Conservation (phyloP, 2,888 invertebrate genomes). For the Phyllotreta striolata region DNA sequence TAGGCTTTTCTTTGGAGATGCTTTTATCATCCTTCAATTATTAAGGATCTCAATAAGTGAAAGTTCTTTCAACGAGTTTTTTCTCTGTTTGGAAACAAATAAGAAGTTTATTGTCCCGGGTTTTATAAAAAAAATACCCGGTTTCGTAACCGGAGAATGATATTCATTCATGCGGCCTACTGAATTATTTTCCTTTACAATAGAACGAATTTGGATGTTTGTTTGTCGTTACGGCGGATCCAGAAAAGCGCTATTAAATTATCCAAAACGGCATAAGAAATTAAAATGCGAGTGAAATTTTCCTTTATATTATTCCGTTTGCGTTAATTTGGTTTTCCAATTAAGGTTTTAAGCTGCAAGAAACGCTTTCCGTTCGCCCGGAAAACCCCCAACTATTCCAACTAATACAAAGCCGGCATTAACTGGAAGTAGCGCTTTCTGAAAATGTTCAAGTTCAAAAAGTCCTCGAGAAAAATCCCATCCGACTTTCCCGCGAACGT, state of each 20-base stretch:
- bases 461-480: constrained; percentile 30
- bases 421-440: constrained; percentile 19
- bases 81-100: constrained; percentile 24
- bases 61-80: constrained; percentile 21
- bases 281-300: neutral
- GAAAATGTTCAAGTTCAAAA: constrained; percentile 30
- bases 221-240: no score
- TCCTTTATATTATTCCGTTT: constrained; percentile 7
- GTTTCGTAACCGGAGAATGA: constrained; percentile 8
- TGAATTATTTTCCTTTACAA: constrained; percentile 1
- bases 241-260: no score
- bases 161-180: constrained; percentile 6
- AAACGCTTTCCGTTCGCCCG: constrained; percentile 20
- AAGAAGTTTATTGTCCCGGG: constrained; percentile 19
- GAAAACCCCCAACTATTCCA: constrained; percentile 22
- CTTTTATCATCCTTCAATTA: constrained; percentile 24
- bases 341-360: constrained; percentile 14
- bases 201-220: no score
- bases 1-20: constrained; percentile 25
- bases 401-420: constrained; percentile 24
- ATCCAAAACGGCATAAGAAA: no score
- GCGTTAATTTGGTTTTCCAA: constrained; percentile 19
- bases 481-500: constrained; percentile 25
- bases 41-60: constrained; percentile 26
- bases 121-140: neutral